phyloP scores from a whole-genome alignment of 2,888 invertebrate species.

The Ganaspis brasiliensis region DNA sequence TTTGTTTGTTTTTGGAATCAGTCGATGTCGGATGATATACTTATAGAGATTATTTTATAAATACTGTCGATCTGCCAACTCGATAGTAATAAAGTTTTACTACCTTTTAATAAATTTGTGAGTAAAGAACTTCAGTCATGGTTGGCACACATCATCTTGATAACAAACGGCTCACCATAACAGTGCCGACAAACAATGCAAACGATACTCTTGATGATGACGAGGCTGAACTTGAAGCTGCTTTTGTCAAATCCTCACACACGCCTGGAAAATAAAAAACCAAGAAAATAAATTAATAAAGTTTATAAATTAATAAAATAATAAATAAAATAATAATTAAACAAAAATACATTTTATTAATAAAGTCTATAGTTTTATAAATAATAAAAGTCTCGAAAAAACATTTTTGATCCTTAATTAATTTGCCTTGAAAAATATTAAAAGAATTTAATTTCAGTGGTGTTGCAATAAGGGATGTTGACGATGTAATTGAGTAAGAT shows the following conservation, averaged over 20 bases:
- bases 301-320: neutral
- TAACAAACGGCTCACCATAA: slow-evolving; percentile 68
- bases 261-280: slow-evolving; percentile 70
- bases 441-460: too few species aligned
- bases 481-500: too few species aligned
- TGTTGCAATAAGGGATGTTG: too few species aligned
- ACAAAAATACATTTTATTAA: too few species aligned
- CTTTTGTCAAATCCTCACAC: slow-evolving; percentile 77
- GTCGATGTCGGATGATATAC: slow-evolving; percentile 58
- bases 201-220: slow-evolving; percentile 72
- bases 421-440: too few species aligned
- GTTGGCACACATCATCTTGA: slow-evolving; percentile 77
- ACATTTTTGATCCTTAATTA: too few species aligned
- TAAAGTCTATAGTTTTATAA: too few species aligned
- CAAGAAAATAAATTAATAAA: neutral
- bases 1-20: slow-evolving; percentile 43
- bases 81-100: slow-evolving; percentile 42
- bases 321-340: neutral
- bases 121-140: slow-evolving; percentile 43
- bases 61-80: slow-evolving; percentile 36
- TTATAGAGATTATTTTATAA: slow-evolving; percentile 34
- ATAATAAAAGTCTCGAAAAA: too few species aligned
- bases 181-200: slow-evolving; percentile 66
- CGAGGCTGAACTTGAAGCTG: slow-evolving; percentile 75
- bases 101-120: slow-evolving; percentile 31